Base-by-base conservation (phyloP, 2,888 invertebrate genomes). In the Troides oblongomaculatus region DNA sequence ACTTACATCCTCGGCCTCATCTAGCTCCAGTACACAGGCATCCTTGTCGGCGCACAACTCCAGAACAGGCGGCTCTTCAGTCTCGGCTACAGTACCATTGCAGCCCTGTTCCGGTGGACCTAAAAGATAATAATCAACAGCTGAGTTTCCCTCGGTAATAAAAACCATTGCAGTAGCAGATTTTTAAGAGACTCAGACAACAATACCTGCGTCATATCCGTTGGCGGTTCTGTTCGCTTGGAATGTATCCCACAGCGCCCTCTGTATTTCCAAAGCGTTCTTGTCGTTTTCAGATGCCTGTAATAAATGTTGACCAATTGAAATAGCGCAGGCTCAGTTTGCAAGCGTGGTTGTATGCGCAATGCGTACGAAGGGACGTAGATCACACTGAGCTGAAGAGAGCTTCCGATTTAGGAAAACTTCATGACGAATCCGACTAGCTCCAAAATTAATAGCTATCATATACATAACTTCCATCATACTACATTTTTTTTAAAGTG, bases 41-140 rank as follows among this genome's bases (percentile, higher is more conserved):
- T 92, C 92, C 66, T 89, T 90, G 66, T 92, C 92, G 0, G 84
- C 85, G 92, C 96, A 96, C 25, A 98, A 95, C 84, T 98, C 97
- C 0, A 97, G 95, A 10, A 74, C 79, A 0, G 83, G 82, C 4
- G 83, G 74, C 0, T 88, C 87, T 0, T 87, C 90, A 0, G 79
- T 77, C 17, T 88, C 89, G 1, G 77, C 70, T 39, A 86, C 88
- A 0, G 86, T 81, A 0, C 85, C 73, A 0, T 75, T 80, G 0
- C 85, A 85, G 64, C 84, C 75, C 64, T 79, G 79, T 21, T 89
- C 89, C 8, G 77, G 72, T 0, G 76, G 77, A 43, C 79, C 82
- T 85, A 72, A 5, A 39, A 8, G 6, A 36, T 8, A 36, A 10
- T 39, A 39, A 39, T 10, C 39, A 39, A 39, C 8, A 39, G 39